Conservation (phyloP, 1,140 invertebrate genomes). For the Macrobrachium nipponense region DNA sequence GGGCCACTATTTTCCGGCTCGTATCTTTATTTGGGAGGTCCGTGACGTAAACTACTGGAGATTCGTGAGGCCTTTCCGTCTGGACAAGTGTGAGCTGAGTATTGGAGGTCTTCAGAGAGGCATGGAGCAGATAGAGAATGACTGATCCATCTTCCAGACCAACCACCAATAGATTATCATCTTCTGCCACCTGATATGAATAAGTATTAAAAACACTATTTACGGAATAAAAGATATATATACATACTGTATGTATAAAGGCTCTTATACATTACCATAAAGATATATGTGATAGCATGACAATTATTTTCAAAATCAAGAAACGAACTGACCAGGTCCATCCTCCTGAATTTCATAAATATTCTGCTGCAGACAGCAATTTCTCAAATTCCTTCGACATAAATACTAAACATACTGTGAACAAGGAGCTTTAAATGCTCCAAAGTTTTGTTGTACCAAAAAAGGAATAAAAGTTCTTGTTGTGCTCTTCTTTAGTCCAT, state of each 20-base stretch:
- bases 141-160: slow-evolving; percentile 40
- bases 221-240: no score
- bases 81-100: slow-evolving; percentile 37
- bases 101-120: slow-evolving; percentile 3
- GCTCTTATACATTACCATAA: no score
- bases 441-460: no score
- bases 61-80: slow-evolving; percentile 39
- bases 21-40: slow-evolving; percentile 1
- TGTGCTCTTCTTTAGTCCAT: no score
- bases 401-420: no score
- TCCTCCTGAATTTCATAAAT: not conserved
- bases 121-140: slow-evolving; percentile 33
- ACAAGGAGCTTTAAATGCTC: no score
- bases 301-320: not conserved
- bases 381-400: no score
- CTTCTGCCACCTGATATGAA: slow-evolving; percentile 18
- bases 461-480: no score
- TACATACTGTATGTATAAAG: no score
- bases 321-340: not conserved
- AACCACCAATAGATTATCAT: slow-evolving; percentile 42
- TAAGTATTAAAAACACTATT: not conserved
- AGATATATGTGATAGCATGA: not conserved
- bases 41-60: slow-evolving; percentile 12
- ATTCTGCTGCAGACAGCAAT: not conserved
- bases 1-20: not conserved